phyloP scores from a whole-genome alignment of 2,113 vertebrate species.

The Uria aalge region DNA sequence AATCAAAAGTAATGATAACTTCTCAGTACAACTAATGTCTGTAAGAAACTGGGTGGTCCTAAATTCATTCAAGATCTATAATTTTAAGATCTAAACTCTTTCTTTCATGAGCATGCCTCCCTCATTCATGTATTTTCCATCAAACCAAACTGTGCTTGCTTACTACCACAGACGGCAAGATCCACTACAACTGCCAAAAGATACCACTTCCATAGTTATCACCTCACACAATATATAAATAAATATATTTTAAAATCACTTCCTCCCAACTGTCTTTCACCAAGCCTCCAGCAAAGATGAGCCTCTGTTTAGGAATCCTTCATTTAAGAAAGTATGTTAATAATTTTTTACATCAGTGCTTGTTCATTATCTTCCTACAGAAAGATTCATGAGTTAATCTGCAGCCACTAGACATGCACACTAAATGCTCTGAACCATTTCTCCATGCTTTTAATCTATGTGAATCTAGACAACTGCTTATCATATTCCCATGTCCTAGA shows the following conservation, averaged over 20 bases:
- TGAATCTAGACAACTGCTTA: neutral
- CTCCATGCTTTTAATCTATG: neutral
- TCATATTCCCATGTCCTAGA: neutral
- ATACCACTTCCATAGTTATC: too few species aligned
- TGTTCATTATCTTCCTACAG: neutral
- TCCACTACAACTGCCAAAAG: neutral
- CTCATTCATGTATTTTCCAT: neutral
- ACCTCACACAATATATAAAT: rapidly evolving
- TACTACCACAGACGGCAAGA: neutral
- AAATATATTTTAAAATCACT: neutral
- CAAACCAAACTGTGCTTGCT: neutral
- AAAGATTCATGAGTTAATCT: neutral
- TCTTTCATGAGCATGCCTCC: neutral
- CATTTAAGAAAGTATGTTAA: neutral
- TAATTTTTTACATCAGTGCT: neutral
- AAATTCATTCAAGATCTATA: neutral
- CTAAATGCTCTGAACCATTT: neutral
- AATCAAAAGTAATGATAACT: neutral
- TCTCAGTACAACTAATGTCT: rapidly evolving
- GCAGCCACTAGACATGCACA: neutral
- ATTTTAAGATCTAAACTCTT: neutral
- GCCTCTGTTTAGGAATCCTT: neutral
- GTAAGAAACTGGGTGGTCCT: neutral
- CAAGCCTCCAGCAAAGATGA: neutral
- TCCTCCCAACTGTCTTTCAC: neutral